Evolutionary conservation across 2,888 invertebrate species (phyloP).

Genomic region (Cenopis cana): DNA sequence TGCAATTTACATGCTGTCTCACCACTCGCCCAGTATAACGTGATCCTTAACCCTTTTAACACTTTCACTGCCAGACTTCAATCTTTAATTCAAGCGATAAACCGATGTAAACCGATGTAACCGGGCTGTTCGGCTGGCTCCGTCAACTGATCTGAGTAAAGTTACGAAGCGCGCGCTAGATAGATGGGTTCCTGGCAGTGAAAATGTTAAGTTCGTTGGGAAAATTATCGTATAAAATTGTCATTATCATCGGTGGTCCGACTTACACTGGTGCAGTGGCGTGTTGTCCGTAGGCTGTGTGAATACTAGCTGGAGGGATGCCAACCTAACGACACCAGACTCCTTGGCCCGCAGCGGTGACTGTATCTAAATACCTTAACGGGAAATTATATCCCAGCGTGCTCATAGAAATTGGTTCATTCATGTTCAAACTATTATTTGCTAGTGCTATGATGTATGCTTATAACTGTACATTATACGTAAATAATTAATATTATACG

Average conservation of each 20-base stretch:
- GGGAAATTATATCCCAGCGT: not conserved
- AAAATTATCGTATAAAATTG: too few relatives aligned
- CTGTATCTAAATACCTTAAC: not conserved
- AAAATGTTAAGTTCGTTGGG: too few relatives aligned
- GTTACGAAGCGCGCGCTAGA: too few relatives aligned
- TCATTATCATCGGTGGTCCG: not conserved
- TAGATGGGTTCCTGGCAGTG: too few relatives aligned
- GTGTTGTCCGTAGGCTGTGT: not conserved
- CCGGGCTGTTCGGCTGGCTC: too few relatives aligned
- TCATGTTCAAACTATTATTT: not conserved
- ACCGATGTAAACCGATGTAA: too few relatives aligned
- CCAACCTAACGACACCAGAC: constrained; percentile 5
- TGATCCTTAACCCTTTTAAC: too few relatives aligned
- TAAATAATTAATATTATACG: too few relatives aligned
- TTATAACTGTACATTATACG: too few relatives aligned
- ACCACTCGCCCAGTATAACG: not conserved
- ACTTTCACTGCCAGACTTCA: too few relatives aligned
- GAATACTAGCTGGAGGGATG: constrained; percentile 8
- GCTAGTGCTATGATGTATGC: not conserved
- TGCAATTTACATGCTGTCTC: not conserved
- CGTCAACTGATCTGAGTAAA: too few relatives aligned
- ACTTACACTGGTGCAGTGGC: not conserved
- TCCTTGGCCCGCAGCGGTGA: not conserved
- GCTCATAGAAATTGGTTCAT: not conserved
- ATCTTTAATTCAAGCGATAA: too few relatives aligned